A percentile compares a stretch with the other conserved stretches of the same genome.
Evolutionary conservation across 2,797 vertebrate genomes (phyloP).

Genomic region (Mallotus villosus): DNA sequence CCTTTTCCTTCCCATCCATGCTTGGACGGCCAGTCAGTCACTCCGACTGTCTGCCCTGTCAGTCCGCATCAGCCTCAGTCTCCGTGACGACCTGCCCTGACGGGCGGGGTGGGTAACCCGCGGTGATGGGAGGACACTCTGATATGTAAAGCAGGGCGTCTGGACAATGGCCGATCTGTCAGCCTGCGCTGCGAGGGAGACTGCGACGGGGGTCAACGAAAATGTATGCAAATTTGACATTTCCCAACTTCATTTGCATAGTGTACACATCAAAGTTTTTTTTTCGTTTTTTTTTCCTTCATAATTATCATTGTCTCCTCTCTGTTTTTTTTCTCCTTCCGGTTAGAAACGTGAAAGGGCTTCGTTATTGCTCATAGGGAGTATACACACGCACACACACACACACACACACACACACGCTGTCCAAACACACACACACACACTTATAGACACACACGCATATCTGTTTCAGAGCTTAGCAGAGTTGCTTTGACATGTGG

Average conservation of each 20-base stretch:
- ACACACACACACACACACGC: background rate
- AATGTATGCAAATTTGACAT: conserved; percentile 99
- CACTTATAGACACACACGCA: conserved; percentile 5
- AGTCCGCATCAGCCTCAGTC: conserved; percentile 83
- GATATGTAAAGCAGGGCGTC: conserved; percentile 86
- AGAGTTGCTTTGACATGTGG: conserved; percentile 27
- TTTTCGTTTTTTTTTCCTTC: background rate
- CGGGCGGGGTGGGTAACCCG: conserved; percentile 79
- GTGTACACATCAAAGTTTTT: conserved; percentile 81
- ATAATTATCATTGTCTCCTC: conserved; percentile 35
- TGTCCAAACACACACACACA: background rate
- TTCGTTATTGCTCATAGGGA: background rate
- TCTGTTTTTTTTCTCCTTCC: background rate
- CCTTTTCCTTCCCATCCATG: conserved; percentile 38
- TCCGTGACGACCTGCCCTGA: conserved; percentile 81
- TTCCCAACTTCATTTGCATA: conserved; percentile 90
- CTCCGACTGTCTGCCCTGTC: conserved; percentile 81
- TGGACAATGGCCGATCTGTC: conserved; percentile 86
- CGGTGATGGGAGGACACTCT: conserved; percentile 76
- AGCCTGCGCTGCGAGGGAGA: conserved; percentile 85
- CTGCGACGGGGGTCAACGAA: conserved; percentile 82
- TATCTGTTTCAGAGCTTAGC: background rate
- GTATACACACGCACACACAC: conserved; percentile 7
- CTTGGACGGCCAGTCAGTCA: conserved; percentile 52
- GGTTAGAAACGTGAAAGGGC: conserved; percentile 8